Percentiles rank a stretch among this genome's conserved stretches.
phyloP scores from a whole-genome alignment of 2,888 invertebrate genomes.

The Drosophila multiciliata region DNA sequence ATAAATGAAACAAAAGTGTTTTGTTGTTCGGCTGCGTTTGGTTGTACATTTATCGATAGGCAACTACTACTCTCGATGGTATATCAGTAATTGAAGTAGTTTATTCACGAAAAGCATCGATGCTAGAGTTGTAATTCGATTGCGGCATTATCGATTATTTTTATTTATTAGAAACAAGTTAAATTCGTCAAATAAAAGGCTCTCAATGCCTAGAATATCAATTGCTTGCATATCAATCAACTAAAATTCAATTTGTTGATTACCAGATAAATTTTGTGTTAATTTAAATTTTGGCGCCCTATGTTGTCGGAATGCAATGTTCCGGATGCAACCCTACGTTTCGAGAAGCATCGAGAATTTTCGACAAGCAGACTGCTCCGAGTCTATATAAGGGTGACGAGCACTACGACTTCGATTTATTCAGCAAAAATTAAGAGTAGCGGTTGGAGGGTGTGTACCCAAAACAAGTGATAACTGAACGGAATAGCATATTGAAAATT shows the following conservation, averaged over 20 bases:
- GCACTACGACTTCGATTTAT: slow-evolving; percentile 5
- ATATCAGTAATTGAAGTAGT: slow-evolving; percentile 19
- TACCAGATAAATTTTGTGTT: rapidly evolving
- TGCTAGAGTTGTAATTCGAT: slow-evolving; percentile 40
- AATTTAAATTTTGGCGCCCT: slow-evolving; percentile 21
- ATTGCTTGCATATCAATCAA: neutral
- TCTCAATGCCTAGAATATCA: neutral
- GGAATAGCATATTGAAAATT: slow-evolving; percentile 20
- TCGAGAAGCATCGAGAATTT: slow-evolving; percentile 71
- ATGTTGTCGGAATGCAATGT: slow-evolving; percentile 13
- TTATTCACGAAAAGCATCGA: slow-evolving; percentile 27
- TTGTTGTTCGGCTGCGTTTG: slow-evolving; percentile 69
- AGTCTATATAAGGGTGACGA: slow-evolving; percentile 60
- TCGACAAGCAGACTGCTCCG: slow-evolving; percentile 50
- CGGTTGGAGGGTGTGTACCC: slow-evolving; percentile 9
- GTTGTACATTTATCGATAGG: slow-evolving; percentile 53
- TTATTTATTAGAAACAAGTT: neutral
- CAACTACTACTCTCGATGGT: slow-evolving; percentile 16
- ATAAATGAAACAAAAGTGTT: slow-evolving; percentile 67
- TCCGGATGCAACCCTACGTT: slow-evolving; percentile 61
- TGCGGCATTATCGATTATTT: slow-evolving; percentile 1
- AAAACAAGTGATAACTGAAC: slow-evolving; percentile 9
- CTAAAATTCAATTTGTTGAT: neutral
- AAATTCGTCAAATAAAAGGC: neutral
- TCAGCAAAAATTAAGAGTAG: slow-evolving; percentile 30